Conservation (phyloP, 2,113 vertebrate species). For the Hassar affinis region DNA sequence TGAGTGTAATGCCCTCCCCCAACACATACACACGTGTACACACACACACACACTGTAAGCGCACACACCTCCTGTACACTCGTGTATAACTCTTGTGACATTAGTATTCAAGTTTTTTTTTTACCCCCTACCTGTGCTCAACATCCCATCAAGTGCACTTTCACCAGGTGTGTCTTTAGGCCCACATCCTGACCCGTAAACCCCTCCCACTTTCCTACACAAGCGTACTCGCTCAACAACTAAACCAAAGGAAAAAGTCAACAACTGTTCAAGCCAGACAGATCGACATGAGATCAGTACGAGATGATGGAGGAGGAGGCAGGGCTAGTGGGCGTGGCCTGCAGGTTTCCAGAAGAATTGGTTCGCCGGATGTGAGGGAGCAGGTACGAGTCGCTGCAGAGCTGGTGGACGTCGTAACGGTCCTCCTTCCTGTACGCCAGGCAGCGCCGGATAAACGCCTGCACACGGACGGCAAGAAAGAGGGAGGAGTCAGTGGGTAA, state of each 20-base stretch:
- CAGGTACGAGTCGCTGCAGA: slow-evolving; percentile 95
- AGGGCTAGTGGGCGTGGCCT: slow-evolving; percentile 80
- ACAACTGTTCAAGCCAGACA: slow-evolving; percentile 49
- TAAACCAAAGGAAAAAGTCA: slow-evolving; percentile 25
- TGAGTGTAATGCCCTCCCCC: slow-evolving; percentile 4
- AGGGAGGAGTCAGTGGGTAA: not conserved
- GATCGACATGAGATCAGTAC: slow-evolving; percentile 75
- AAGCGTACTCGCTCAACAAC: not conserved
- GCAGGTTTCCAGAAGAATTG: slow-evolving; percentile 95
- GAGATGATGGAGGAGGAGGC: slow-evolving; percentile 84
- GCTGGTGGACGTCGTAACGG: slow-evolving; percentile 94
- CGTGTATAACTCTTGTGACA: not conserved
- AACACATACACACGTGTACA: not conserved
- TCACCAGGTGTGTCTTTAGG: slow-evolving; percentile 32
- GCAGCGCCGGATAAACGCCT: slow-evolving; percentile 98
- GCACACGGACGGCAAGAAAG: slow-evolving; percentile 34
- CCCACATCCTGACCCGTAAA: not conserved
- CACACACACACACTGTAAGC: not conserved
- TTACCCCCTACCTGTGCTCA: slow-evolving; percentile 21
- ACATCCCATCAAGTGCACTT: slow-evolving; percentile 36
- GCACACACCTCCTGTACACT: slow-evolving; percentile 5
- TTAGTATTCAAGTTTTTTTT: slow-evolving; percentile 34
- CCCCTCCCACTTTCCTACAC: slow-evolving; percentile 36
- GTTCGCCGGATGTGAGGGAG: slow-evolving; percentile 98
- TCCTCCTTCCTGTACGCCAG: slow-evolving; percentile 98